Base-by-base conservation (phyloP, 2,113 vertebrate genomes). In the Cricetomys ansorgei region DNA sequence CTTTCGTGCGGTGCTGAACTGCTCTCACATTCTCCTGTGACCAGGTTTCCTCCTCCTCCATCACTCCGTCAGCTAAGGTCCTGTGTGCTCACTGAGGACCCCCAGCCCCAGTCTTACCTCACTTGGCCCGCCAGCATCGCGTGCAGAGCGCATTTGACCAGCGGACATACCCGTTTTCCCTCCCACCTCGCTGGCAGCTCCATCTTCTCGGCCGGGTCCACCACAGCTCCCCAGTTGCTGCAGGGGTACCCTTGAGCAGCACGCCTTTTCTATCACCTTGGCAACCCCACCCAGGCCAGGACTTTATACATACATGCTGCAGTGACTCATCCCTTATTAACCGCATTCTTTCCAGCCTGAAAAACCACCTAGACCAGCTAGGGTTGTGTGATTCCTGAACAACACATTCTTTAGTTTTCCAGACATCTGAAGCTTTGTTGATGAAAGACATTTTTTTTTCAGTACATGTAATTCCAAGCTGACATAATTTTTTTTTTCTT, bases 391-490 rank as follows among this genome's bases (percentile, higher is more conserved):
- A 10, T 15, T 84, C 50, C 37, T 53, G 62, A 3, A 43, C 29
- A 91, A 95, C 43, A 70, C 34, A 75, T 43, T 64, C 48, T 91
- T 65, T 94, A 72, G 72, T 69, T 31, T 81, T 89, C 85, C 73
- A 15, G 86, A 31, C 84, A 88, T 48, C 11, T 16, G 55, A 65
- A 87, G 94, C 81, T 83, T 11, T 86, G 55, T 84, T 84, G 73
- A 76, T 31, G 11, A 29, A 29, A 48, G 6, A 48, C 13, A 16
- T 76, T 31, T 65, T 70, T 90, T 94, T 88, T 92, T 19, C 55
- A 89, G 34, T 27, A 86, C 57, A 81, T 40, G 84, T 45, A 87
- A 77, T 92, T 92, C 62, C 79, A 79, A 19, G 5, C 76, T 89
- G 91, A 76, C 15, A 88, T 3, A 8, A 3, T 48, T 57, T 85